These are phyloP conservation scores for Latrodectus hesperus DNA, from an alignment of 2,888 invertebrate species.

Conservation along the genomic window DNA sequence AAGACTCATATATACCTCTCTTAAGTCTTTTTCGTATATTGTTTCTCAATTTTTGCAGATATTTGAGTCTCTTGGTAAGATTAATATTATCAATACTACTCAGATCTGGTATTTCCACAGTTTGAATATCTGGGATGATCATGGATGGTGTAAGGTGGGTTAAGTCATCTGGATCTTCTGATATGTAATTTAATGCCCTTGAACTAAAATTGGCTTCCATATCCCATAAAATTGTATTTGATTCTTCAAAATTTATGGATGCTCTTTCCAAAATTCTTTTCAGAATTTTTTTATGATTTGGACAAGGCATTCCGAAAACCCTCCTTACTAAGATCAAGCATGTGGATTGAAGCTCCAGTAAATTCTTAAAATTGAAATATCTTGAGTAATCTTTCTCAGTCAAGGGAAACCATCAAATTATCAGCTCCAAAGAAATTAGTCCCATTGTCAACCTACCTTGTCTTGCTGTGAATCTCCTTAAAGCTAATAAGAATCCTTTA, in stretches of 20 bases:
- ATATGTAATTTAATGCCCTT: constrained; percentile 73
- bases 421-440: neutral
- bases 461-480: neutral
- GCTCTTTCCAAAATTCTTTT: too few relatives aligned
- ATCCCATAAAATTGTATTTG: constrained; percentile 72
- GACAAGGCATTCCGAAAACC: too few relatives aligned
- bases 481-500: neutral
- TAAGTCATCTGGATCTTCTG: constrained; percentile 70
- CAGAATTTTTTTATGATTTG: too few relatives aligned
- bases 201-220: constrained; percentile 72
- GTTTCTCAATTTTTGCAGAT: neutral
- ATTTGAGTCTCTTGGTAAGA: neutral
- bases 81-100: neutral
- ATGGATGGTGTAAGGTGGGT: constrained; percentile 5
- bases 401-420: constrained; percentile 11
- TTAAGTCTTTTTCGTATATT: neutral
- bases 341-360: too few relatives aligned
- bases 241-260: neutral
- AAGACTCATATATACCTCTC: neutral
- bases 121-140: constrained; percentile 9
- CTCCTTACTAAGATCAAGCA: too few relatives aligned
- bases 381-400: neutral
- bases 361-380: too few relatives aligned
- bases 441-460: neutral
- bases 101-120: constrained; percentile 11